Conservation (phyloP, 2,888 invertebrate species). For the Chirona hameri region DNA sequence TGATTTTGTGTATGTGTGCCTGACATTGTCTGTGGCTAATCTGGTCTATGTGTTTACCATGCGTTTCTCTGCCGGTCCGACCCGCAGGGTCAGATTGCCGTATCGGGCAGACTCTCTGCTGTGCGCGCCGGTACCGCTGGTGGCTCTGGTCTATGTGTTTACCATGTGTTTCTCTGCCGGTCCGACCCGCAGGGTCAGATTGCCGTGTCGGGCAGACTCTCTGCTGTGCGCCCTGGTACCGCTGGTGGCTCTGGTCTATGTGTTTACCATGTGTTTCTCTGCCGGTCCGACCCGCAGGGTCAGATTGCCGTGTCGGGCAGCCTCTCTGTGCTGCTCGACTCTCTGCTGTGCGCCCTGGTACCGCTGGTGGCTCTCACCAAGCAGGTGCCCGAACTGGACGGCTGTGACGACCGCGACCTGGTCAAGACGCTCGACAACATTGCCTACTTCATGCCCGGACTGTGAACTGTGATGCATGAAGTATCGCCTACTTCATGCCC, state of each 20-base stretch:
- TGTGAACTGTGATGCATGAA: neutral
- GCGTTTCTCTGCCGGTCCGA: neutral
- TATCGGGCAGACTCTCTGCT: slow-evolving; percentile 78
- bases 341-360: slow-evolving; percentile 83
- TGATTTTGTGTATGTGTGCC: too few species aligned
- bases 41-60: too few species aligned
- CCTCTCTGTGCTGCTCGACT: slow-evolving; percentile 86
- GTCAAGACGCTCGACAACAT: slow-evolving; percentile 81
- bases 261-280: slow-evolving; percentile 55
- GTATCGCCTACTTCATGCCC: slow-evolving; percentile 89
- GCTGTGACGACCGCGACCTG: slow-evolving; percentile 57
- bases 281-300: slow-evolving; percentile 56
- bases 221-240: slow-evolving; percentile 87
- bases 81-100: slow-evolving; percentile 75
- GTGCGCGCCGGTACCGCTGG: slow-evolving; percentile 83
- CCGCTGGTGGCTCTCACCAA: slow-evolving; percentile 82
- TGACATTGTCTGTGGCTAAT: too few species aligned
- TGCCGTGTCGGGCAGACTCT: slow-evolving; percentile 78
- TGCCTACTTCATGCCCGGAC: slow-evolving; percentile 87
- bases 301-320: slow-evolving; percentile 94
- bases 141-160: too few species aligned
- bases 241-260: slow-evolving; percentile 52
- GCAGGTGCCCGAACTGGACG: slow-evolving; percentile 70
- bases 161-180: neutral
- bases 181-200: slow-evolving; percentile 64